These are phyloP conservation scores for Zoanthus solanderi DNA, from an alignment of 92 coral and sea anemone genomes.

Conservation along the genomic window DNA sequence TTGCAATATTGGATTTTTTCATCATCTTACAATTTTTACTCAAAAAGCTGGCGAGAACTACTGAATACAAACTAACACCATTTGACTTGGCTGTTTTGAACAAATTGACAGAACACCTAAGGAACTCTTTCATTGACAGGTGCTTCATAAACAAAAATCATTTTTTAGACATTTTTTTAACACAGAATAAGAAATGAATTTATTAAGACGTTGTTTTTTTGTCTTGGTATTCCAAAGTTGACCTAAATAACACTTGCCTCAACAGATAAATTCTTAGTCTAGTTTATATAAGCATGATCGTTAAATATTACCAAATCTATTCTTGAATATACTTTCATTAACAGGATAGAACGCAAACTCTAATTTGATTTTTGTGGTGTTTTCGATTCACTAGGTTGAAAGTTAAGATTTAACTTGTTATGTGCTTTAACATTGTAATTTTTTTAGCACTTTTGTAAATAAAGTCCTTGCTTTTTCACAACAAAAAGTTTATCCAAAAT, in stretches of 20 bases:
- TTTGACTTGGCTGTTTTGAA: background rate
- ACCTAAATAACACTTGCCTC: background rate
- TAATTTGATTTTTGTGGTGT: background rate
- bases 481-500: too few species aligned
- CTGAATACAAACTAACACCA: background rate
- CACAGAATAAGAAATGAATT: background rate
- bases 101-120: background rate
- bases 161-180: background rate
- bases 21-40: background rate
- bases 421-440: too few species aligned
- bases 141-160: background rate
- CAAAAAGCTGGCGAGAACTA: background rate
- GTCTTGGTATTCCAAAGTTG: conserved; percentile 5
- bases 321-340: background rate
- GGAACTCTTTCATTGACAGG: background rate
- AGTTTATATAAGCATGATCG: background rate
- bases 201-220: background rate
- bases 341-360: background rate
- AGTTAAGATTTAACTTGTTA: too few species aligned
- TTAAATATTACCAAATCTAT: background rate
- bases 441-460: too few species aligned
- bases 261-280: background rate
- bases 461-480: too few species aligned
- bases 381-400: too few species aligned
- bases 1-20: background rate